Percentiles rank a stretch among this genome's conserved stretches.
Conservation (phyloP, 2,113 vertebrate genomes). For the Megatriorchis doriae region DNA sequence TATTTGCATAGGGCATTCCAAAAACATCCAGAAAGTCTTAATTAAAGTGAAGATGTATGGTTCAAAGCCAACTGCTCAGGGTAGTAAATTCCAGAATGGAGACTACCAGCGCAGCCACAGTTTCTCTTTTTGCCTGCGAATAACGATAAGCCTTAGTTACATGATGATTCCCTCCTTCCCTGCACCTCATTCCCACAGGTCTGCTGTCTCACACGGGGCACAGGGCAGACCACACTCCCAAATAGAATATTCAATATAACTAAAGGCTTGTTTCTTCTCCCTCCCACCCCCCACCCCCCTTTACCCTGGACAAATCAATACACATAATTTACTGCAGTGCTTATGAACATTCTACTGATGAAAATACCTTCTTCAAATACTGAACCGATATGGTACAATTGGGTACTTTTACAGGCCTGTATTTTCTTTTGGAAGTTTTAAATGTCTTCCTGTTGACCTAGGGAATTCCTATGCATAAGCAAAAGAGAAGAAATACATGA, state of each 20-base stretch:
- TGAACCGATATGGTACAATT: neutral
- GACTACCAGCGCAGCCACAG: neutral
- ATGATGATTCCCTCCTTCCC: neutral
- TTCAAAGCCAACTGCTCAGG: neutral
- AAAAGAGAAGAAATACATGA: neutral
- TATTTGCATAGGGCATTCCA: neutral
- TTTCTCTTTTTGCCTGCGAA: neutral
- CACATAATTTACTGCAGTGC: neutral
- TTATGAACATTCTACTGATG: neutral
- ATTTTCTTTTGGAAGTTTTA: neutral
- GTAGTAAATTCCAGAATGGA: neutral
- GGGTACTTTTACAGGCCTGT: neutral
- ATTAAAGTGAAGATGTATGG: neutral
- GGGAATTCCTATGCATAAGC: neutral
- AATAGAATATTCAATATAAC: neutral
- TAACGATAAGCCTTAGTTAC: neutral
- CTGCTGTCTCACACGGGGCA: neutral
- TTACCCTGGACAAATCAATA: neutral
- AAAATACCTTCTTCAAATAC: neutral
- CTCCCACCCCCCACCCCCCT: accelerated
- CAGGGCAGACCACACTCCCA: neutral
- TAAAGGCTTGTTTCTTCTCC: neutral
- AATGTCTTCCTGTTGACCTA: neutral
- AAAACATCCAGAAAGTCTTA: neutral
- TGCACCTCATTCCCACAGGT: neutral